Base-by-base conservation (phyloP, 2,888 invertebrate species). In the Pardosa pseudoannulata region DNA sequence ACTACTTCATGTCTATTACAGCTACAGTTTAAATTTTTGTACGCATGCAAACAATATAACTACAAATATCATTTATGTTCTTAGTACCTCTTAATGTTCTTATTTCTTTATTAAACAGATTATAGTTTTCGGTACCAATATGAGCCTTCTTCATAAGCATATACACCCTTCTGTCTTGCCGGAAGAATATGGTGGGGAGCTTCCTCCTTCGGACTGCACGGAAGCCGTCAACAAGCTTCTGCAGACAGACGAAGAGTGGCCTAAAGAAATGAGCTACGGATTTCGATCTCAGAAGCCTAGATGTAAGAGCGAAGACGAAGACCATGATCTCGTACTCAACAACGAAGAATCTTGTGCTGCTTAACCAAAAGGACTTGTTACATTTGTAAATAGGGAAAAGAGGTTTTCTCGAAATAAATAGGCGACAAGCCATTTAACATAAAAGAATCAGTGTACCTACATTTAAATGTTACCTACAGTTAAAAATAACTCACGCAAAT, bases 121-220 rank as follows among this genome's bases (percentile, higher is more conserved):
- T 6, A 62, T 87, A 16, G 80, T 87, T 0, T 74, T 79, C 27
- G 86, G 86, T 13, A 79, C 19, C 16, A 65, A 87, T 16, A 80
- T 79, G 86, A 28, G 16, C 0, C 79, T 74, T 23, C 67, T 87
- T 23, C 86, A 87, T 46, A 78, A 87, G 27, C 50, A 87, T 62
- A 75, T 87, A 27, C 86, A 87, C 41, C 68, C 86, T 13, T 79
- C 86, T 16, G 36, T 87, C 1, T 71, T 87, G 1, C 86, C 86
- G 1, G 65, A 64, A n/a, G 86, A 87, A 31, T 87, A 87, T 19
- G 86, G 86, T 0, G 86, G 86, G 5, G 50, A 23, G 13, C 27
- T 80, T 28, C 79, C 74, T 0, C 27, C 80, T 3, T 87, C 86
- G 1, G 86, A 87, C 23, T 71, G 50, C 32, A 72, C 75, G 0